A percentile compares a stretch with the other conserved stretches of the same genome.
Evolutionary conservation across 2,888 invertebrate genomes (phyloP).

Genomic region (Hypomecis punctinalis): DNA sequence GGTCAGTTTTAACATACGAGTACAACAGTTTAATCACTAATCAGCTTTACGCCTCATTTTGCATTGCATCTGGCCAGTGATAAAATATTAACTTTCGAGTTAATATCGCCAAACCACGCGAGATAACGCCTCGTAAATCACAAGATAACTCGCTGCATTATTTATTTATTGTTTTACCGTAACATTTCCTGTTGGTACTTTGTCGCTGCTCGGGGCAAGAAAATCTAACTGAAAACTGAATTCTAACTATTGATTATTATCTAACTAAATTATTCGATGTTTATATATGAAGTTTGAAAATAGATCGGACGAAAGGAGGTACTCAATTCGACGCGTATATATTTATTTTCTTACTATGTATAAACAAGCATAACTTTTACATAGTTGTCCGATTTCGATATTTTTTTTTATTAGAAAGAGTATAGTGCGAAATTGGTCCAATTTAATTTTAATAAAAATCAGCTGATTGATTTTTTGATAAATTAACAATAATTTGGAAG

Average conservation of each 20-base stretch:
- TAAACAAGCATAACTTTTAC: no score
- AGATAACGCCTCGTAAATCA: slow-evolving; percentile 69
- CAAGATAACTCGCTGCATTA: slow-evolving; percentile 75
- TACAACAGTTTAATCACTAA: slow-evolving; percentile 39
- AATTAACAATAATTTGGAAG: no score
- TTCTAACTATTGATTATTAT: neutral
- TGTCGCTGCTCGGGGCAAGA: slow-evolving; percentile 21
- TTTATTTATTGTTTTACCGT: slow-evolving; percentile 67
- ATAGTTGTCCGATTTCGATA: no score
- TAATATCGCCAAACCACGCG: slow-evolving; percentile 71
- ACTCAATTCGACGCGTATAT: no score
- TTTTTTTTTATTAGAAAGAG: no score
- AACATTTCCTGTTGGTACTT: slow-evolving; percentile 48
- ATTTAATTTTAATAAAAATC: no score
- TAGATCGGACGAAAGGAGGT: no score
- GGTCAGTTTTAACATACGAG: slow-evolving; percentile 51
- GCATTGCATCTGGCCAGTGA: slow-evolving; percentile 43
- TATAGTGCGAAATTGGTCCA: no score
- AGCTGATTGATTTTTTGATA: no score
- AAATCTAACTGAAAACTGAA: neutral
- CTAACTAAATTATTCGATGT: neutral
- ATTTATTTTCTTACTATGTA: no score
- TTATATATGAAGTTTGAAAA: no score
- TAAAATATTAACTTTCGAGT: slow-evolving; percentile 42
- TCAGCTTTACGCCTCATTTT: slow-evolving; percentile 45